Base-by-base conservation (phyloP, 1,140 invertebrate species). In the Drosophila arizonae region DNA sequence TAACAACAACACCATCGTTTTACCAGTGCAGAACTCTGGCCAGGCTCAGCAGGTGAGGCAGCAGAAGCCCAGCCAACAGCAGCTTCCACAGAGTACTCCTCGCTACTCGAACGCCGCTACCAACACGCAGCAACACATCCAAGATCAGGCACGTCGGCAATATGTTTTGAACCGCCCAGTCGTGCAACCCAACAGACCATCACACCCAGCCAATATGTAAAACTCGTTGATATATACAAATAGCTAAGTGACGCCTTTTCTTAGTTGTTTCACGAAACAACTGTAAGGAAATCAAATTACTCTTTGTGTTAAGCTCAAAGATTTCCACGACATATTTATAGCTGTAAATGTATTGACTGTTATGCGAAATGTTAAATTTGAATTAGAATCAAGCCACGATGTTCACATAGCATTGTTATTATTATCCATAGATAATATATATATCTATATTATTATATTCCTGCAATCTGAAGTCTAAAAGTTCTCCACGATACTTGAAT, bases 21-120 rank as follows among this genome's bases (percentile, higher is more conserved):
- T 78, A 28, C 56, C 50, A 6, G 28, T 76, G 3, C 45, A 69
- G 13, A 84, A 69, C 10, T 4, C 48, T 6, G 33, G 41, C n/a
- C 50, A 62, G 21, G 24, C 46, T 9, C 45, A 28, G 13, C 50
- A 45, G 10, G 15, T 26, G 6, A 36, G 43, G 4, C 57, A 28
- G 15, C 50, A 52, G 13, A n/a, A 52, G n/a, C 3, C 17, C 11
- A 41, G 1, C 10, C 17, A 55, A 17, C 52, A 36, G 10, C 52
- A 46, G 13, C 39, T 43, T 10, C 11, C 11, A 8, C 26, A 39
- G 5, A 55, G 21, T 13, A 46, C 21, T 24, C 39, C 8, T 3
- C 39, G 39, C 6, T 43, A 45, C 13, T 15, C 55, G 13, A 57
- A 17, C 43, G 2, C n/a, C 0, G 15, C 8, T 28, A 13, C 24